phyloP scores from a whole-genome alignment of 2,113 vertebrate species.

The Pseudonaja textilis region DNA sequence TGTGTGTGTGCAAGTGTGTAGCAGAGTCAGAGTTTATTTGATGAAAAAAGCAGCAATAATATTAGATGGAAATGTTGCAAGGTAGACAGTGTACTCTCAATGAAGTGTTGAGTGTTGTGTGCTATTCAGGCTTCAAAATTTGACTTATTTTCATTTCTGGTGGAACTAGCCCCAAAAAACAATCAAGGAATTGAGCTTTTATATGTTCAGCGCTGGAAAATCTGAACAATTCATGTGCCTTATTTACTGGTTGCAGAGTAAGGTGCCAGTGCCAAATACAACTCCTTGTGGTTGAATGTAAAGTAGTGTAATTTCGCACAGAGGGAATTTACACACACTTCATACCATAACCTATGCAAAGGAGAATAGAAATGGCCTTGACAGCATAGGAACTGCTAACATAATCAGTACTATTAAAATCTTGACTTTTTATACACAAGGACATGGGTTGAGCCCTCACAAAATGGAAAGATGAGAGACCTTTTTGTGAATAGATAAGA shows the following conservation, averaged over 20 bases:
- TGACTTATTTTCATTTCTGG: not conserved
- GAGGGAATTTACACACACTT: not conserved
- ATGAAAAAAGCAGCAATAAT: not conserved
- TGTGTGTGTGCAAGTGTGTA: not conserved
- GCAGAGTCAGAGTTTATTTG: not conserved
- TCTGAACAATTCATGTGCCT: not conserved
- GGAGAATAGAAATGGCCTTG: not conserved
- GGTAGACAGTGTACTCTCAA: not conserved
- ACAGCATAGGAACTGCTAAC: not conserved
- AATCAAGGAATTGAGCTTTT: not conserved
- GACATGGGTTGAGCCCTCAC: not conserved
- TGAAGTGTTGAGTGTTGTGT: not conserved
- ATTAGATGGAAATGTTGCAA: not conserved
- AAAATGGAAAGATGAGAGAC: not conserved
- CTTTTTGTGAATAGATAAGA: not conserved
- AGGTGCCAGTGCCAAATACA: not conserved
- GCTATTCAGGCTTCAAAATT: not conserved
- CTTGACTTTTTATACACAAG: not conserved
- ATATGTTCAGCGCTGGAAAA: not conserved
- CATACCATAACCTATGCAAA: not conserved
- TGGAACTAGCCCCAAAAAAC: not conserved
- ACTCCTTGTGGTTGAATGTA: not conserved
- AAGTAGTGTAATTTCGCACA: not conserved
- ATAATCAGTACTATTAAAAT: not conserved
- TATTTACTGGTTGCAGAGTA: not conserved